phyloP scores from a whole-genome alignment of 2,113 vertebrate species.

The Atlantisia rogersi region DNA sequence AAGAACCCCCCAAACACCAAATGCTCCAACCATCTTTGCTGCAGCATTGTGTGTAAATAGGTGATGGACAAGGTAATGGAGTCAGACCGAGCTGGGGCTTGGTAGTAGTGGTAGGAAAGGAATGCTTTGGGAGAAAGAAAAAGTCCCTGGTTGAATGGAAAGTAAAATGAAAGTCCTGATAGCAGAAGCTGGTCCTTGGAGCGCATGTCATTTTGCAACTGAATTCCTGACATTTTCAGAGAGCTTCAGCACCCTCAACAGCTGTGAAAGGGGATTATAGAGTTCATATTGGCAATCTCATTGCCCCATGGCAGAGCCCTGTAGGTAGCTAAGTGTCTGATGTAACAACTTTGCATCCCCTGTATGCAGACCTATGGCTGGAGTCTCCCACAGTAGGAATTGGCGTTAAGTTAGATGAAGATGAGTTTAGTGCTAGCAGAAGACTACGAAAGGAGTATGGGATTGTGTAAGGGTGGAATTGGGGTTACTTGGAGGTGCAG shows the following conservation, averaged over 20 bases:
- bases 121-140: not conserved
- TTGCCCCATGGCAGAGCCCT: accelerated
- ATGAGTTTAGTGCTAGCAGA: not conserved
- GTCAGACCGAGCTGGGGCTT: not conserved
- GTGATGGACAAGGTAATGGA: not conserved
- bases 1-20: not conserved
- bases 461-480: not conserved
- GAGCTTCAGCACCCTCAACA: not conserved
- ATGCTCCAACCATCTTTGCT: not conserved
- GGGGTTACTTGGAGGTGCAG: not conserved
- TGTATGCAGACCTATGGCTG: not conserved
- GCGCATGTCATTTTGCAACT: not conserved
- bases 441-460: not conserved
- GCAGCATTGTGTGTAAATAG: not conserved
- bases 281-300: not conserved
- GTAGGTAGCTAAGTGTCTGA: not conserved
- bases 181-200: not conserved
- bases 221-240: not conserved
- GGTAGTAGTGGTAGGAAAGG: not conserved
- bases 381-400: not conserved
- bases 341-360: not conserved
- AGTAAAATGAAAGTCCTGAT: not conserved
- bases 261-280: not conserved
- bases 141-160: not conserved
- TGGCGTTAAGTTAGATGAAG: not conserved